Conservation (phyloP, 2,797 vertebrate species). For the Hirundo rustica region DNA sequence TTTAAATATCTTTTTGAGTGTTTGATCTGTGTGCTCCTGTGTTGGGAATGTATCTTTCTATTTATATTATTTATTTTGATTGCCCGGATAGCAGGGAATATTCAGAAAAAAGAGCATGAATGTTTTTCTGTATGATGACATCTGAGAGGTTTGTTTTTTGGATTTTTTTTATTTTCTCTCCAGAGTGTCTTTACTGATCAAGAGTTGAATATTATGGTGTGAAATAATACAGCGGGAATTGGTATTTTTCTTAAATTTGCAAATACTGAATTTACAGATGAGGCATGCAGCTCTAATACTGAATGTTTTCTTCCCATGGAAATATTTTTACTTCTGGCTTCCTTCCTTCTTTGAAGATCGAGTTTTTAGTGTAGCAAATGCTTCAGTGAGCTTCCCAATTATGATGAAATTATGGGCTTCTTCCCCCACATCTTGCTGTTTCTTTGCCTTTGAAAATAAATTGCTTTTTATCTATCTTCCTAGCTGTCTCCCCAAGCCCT, state of each 20-base stretch:
- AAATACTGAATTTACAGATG: not conserved
- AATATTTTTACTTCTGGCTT: conserved; percentile 49
- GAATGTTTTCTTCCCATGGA: not conserved
- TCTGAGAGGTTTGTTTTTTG: conserved; percentile 44
- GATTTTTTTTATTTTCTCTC: not conserved
- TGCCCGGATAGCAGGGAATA: conserved; percentile 39
- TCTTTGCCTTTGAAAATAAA: not conserved
- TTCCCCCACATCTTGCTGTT: not conserved
- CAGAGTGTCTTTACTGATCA: conserved; percentile 8
- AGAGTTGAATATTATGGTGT: conserved; percentile 5
- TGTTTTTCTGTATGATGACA: conserved; percentile 49
- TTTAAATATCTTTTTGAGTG: conserved; percentile 41
- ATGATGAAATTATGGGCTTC: not conserved
- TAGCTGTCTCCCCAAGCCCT: not conserved
- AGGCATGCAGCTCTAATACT: conserved; percentile 34
- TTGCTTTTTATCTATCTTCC: not conserved
- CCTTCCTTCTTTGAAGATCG: conserved; percentile 36
- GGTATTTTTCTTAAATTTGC: conserved; percentile 21
- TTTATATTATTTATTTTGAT: conserved; percentile 26
- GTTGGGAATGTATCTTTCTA: not conserved
- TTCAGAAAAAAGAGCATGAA: conserved; percentile 34
- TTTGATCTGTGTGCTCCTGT: conserved; percentile 8
- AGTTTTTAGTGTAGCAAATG: not conserved
- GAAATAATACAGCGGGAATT: conserved; percentile 11
- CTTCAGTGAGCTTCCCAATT: not conserved